Evolutionary conservation across 1,140 invertebrate genomes (phyloP).

Genomic region (Sesamia nonagrioides): DNA sequence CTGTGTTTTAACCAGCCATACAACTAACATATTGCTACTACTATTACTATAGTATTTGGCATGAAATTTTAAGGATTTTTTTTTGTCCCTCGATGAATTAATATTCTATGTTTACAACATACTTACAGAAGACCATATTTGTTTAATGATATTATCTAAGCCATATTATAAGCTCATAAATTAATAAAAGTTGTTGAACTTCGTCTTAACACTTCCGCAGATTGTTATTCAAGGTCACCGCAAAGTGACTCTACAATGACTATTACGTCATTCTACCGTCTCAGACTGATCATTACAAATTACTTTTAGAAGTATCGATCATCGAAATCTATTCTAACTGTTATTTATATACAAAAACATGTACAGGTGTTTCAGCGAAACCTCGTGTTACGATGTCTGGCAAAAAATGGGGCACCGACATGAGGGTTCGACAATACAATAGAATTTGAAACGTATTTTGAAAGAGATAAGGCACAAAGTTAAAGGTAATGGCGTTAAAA

Average conservation of each 20-base stretch:
- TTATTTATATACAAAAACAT: conserved; percentile 35
- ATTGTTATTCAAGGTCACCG: conserved; percentile 41
- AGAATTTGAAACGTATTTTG: conserved; percentile 2
- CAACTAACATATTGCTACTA: too few species aligned
- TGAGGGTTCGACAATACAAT: neutral
- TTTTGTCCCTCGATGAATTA: too few species aligned
- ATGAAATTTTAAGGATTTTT: too few species aligned
- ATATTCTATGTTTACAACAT: too few species aligned
- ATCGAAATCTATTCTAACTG: conserved; percentile 37
- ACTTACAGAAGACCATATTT: neutral
- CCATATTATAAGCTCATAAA: conserved; percentile 4
- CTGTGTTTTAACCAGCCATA: too few species aligned
- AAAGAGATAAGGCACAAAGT: neutral
- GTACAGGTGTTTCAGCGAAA: conserved; percentile 38
- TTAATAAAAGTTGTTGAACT: conserved; percentile 31
- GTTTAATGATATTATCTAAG: neutral
- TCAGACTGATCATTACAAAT: conserved; percentile 34
- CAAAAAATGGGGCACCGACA: conserved; percentile 30
- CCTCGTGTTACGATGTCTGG: neutral
- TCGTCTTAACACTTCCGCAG: conserved; percentile 25
- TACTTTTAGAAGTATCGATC: conserved; percentile 42
- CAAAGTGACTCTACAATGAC: conserved; percentile 25
- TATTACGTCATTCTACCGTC: conserved; percentile 20
- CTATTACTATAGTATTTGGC: too few species aligned
- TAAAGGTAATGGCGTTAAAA: neutral